A percentile compares a stretch with the other conserved stretches of the same genome.
phyloP scores from a whole-genome alignment of 2,797 vertebrate genomes.

The Pampus argenteus region DNA sequence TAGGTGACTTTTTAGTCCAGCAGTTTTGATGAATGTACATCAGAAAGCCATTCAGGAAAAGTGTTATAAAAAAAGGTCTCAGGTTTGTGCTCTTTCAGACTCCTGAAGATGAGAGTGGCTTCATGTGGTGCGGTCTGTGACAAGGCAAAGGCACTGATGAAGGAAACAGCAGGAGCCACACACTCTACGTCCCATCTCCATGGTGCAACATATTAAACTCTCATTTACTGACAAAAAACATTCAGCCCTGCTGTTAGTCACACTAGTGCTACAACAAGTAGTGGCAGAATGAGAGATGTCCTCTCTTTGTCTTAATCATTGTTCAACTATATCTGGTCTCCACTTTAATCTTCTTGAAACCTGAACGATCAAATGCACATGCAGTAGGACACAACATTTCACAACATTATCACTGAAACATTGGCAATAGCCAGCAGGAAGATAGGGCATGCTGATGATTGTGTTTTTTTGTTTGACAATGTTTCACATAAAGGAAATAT shows the following conservation, averaged over 20 bases:
- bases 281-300: conserved; percentile 75
- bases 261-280: conserved; percentile 71
- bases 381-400: conserved; percentile 19
- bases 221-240: conserved; percentile 85
- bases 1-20: conserved; percentile 35
- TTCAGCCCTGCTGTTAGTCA: conserved; percentile 80
- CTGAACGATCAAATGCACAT: conserved; percentile 24
- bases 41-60: conserved; percentile 37
- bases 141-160: conserved; percentile 76
- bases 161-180: conserved; percentile 75
- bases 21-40: conserved; percentile 49
- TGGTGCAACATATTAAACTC: conserved; percentile 86
- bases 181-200: conserved; percentile 81
- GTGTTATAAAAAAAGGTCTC: conserved; percentile 37
- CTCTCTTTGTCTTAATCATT: conserved; percentile 68
- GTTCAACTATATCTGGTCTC: conserved; percentile 48
- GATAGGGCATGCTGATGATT: conserved; percentile 22
- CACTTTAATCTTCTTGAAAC: conserved; percentile 25
- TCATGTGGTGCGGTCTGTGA: conserved; percentile 72
- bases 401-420: conserved; percentile 27
- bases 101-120: conserved; percentile 62
- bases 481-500: conserved; percentile 55
- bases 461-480: conserved; percentile 13
- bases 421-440: conserved; percentile 37
- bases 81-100: conserved; percentile 62